A percentile compares a stretch with the other conserved stretches of the same genome.
Conservation (phyloP, 2,797 vertebrate species). For the Sebastes aleutianus region DNA sequence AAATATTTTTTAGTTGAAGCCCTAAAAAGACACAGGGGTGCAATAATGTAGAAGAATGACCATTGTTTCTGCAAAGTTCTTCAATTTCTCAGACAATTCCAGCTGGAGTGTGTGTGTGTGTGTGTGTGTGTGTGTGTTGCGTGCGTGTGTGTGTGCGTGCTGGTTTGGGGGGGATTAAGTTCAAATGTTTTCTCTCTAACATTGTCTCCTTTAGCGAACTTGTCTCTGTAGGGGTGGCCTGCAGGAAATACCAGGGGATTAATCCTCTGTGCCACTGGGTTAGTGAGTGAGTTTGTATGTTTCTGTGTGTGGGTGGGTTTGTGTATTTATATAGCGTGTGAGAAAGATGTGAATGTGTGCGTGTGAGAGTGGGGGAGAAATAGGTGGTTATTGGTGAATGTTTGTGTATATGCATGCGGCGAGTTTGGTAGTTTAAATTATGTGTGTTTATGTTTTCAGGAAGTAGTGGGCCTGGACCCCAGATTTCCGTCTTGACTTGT, state of each 20-base stretch:
- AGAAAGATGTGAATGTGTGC: conserved; percentile 21
- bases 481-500: neutral
- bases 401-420: conserved; percentile 27
- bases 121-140: neutral
- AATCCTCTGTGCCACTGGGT: conserved; percentile 40
- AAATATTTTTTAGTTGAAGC: neutral
- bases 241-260: conserved; percentile 70
- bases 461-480: neutral
- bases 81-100: neutral
- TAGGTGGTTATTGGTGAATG: conserved; percentile 29
- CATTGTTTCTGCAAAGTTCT: neutral
- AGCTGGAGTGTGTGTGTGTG: neutral
- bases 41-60: neutral
- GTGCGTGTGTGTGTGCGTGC: conserved; percentile 1
- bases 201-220: conserved; percentile 29
- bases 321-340: conserved; percentile 50
- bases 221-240: conserved; percentile 59
- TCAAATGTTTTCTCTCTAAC: conserved; percentile 31
- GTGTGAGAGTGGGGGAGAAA: neutral
- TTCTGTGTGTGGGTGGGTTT: conserved; percentile 44
- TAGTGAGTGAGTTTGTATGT: conserved; percentile 42
- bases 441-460: conserved; percentile 39
- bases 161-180: conserved; percentile 8
- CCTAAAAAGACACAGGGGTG: neutral
- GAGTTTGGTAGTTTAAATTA: conserved; percentile 21